Evolutionary conservation across 2,888 invertebrate species (phyloP), one percentile per base, ranked within the genome.

Genomic region (Augiades crinisus): DNA sequence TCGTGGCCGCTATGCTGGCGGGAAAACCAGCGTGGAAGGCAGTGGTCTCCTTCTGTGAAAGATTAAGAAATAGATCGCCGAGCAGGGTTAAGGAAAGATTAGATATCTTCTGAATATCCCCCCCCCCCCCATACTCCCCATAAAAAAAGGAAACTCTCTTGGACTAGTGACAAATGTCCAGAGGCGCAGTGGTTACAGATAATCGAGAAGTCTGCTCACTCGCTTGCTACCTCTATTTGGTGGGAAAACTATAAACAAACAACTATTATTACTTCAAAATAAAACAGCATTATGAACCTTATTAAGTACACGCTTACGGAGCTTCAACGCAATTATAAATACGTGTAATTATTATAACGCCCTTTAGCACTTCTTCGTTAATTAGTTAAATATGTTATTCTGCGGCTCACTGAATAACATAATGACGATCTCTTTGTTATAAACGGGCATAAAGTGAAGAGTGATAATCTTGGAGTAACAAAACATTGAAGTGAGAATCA

Each of bases 401-500:
- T 13, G 38, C 38, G 38, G 38, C 37, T 47, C 30, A 31, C 47
- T 30, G 38, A 47, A 36, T 30, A 47, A 38, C 14, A 38, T 38
- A 47, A 38, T 38, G 30, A 38, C 16, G 31, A 30, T 36, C 37
- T 38, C 10, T 17, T 37, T 21, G 17, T 17, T 47, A 47, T 38
- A 19, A 47, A 24, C 16, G 27, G 38, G 27, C 21, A 21, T 38
- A 47, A 38, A 47, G 8, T 27, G 47, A 21, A 21, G 36, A 38
- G 21, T 38, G 36, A 57, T 57, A 45, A 57, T 54, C 36, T 45
- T 47, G 27, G 33, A 43, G 54, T 47, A 43, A 53, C 31, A 47
- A 53, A 51, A 57, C 40, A 30, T 16, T 37, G 5, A 38, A 47
- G 49, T 54, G 72, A 76, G 22, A 73, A 81, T 78, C 63, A 58